Base-by-base conservation (phyloP, 92 coral and sea anemone species). In the Phenganax subtilis region DNA sequence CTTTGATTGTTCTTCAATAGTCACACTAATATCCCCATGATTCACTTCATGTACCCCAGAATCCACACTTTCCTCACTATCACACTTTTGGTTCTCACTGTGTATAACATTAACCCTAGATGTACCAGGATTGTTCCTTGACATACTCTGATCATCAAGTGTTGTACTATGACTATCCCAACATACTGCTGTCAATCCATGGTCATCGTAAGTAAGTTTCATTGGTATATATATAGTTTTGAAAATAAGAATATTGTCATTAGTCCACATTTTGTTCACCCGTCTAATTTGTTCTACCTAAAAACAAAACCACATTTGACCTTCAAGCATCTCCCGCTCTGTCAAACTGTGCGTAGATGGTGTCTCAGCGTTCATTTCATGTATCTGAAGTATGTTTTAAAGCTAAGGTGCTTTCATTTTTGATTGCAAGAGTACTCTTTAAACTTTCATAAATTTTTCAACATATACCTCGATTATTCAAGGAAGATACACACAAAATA, bases 201-300 rank as follows among this genome's bases (percentile, higher is more conserved):
- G 57, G 75, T 86, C 81, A 55, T 64, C 56, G 8, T 87, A 85
- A 8, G 87, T 89, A 28, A 84, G 74, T 84, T 77, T 90, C 6
- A 94, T 85, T 15, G 98, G 98, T 70, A 94, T 88, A 84, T 90
- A 92, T 76, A 94, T 71, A 31, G 88, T 90, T 58, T 90, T 92
- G 57, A 85, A 85, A 53, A 80, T 75, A 71, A 88, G 96, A 52
- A 94, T 90, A 73, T 92, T 92, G 80, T 94, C 98, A 90, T 89
- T 89, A 20, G 97, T 85, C 98, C 98, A 94, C 52, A 94, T 72
- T 71, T 90, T 94, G 90, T 94, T 94, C 3, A 85, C 89, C 59
- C 97, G 86, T 81, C 91, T 89, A 10, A 94, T 85, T 80, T 92
- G 91, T 57, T 90, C 94, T 14, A 90, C 90, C 94, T 90, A 14